Base-by-base conservation (phyloP, 2,888 invertebrate species). In the Stratiomys singularior region DNA sequence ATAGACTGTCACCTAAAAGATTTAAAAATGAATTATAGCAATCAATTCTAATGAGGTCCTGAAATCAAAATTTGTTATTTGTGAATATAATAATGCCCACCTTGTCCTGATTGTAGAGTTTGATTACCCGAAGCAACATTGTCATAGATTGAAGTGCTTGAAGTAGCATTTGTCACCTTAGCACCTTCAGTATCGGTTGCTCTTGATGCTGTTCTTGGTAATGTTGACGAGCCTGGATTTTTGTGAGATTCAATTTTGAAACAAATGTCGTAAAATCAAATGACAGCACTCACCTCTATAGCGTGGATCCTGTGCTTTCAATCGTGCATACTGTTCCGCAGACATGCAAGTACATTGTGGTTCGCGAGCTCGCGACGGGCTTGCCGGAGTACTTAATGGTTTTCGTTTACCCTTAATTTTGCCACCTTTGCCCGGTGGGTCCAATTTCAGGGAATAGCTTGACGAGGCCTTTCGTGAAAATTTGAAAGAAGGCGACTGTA, bases 401-500 rank as follows among this genome's bases (percentile, higher is more conserved):
- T 96, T 96, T 89, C 96, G 92, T 88, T 95, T 95, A 83, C 93
- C 91, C 87, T 96, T 96, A 86, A 93, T 91, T 88, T 95, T 95
- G 88, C 94, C 93, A 88, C 94, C 93, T 89, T 94, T 95, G 87
- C 90, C 93, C 81, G 94, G 94, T 80, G 95, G 94, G 87, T 97
- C 97, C 89, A 96, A 90, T 90, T 96, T 96, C 87, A 98, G 92
- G 86, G 97, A 97, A 90, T 97, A 97, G 87, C 97, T 97, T 84
- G 97, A 97, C 83, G 97, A 96, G 85, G 97, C 96, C 91, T 98
- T 98, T 88, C 97, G 93, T 88, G 96, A 96, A 91, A 97, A 97
- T 91, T 97, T 97, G 93, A 96, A 97, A 89, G 96, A 95, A 87
- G 96, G 97, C 90, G 96, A 96, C 97, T 97, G 93, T 89, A 93